phyloP scores from a whole-genome alignment of 2,888 invertebrate genomes.

The Melinopterus prodromus region DNA sequence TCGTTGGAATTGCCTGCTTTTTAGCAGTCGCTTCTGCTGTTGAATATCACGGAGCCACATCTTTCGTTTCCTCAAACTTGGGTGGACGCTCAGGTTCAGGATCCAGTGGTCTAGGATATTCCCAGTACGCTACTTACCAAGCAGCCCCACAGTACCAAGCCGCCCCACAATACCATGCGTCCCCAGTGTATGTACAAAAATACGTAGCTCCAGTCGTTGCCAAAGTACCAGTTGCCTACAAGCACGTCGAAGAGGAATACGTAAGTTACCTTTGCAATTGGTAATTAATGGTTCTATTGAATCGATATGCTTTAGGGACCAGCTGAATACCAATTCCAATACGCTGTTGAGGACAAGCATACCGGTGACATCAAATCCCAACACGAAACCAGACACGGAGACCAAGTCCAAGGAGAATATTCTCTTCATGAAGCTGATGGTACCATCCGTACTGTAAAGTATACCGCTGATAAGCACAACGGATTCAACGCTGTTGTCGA shows the following conservation, averaged over 20 bases:
- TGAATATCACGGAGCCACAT: slow-evolving; percentile 18
- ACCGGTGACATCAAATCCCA: slow-evolving; percentile 36
- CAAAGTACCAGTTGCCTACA: slow-evolving; percentile 22
- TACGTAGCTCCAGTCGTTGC: slow-evolving; percentile 17
- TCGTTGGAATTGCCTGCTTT: slow-evolving; percentile 4
- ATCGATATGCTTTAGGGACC: slow-evolving; percentile 37
- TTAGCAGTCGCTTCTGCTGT: background rate
- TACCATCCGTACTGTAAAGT: slow-evolving; percentile 32
- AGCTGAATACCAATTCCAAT: slow-evolving; percentile 34
- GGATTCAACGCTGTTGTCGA: slow-evolving; percentile 50
- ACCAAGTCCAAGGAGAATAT: slow-evolving; percentile 32
- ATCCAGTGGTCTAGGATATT: background rate
- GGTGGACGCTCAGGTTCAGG: slow-evolving; percentile 16
- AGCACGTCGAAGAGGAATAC: slow-evolving; percentile 16
- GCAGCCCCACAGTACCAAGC: slow-evolving; percentile 10
- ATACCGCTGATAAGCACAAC: slow-evolving; percentile 35
- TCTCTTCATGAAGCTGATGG: slow-evolving; percentile 35
- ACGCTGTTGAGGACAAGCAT: slow-evolving; percentile 31
- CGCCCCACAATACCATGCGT: background rate
- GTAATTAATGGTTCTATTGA: background rate
- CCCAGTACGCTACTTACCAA: background rate
- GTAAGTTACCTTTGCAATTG: background rate
- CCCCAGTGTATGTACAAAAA: slow-evolving; percentile 10
- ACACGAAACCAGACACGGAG: slow-evolving; percentile 31
- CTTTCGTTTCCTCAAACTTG: slow-evolving; percentile 24